Evolutionary conservation across 1,140 invertebrate species (phyloP), one percentile per base, ranked within the genome.

Genomic region (Drosophila leontia): DNA sequence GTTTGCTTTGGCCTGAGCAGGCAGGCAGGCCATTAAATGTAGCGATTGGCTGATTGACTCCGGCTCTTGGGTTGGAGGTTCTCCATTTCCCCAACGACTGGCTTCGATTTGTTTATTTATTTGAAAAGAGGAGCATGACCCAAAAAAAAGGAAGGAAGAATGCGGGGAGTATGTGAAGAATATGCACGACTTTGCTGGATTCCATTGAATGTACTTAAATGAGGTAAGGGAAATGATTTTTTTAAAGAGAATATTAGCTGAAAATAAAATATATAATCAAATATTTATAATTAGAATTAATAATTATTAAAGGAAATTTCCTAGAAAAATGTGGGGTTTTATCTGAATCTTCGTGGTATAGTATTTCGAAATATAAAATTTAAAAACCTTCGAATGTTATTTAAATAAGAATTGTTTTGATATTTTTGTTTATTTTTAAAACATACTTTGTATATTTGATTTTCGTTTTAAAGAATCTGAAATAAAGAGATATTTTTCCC

Each of bases 21-120:
- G n/a, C n/a, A n/a, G n/a, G 45, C 19, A 51, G 64, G 78, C 65
- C 65, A 90, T 84, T 80, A 88, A 90, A 88, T 88, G 85, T 84
- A 86, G 80, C 84, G 85, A 88, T 90, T 90, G 80, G 77, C 75
- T 84, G 80, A 80, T 80, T 80, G 53, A 56, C 53, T 56, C 13
- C 1, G 19, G 17, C 51, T 55, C 34, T 55, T 55, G 34, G 51
- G 1, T n/a, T 39, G 80, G 77, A 35, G 56, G 47, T 48, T 78
- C 44, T 23, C 55, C 55, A 60, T 56, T 58, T 56, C 23, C 44
- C 58, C 44, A 44, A 59, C 78, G 42, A 51, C 37, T 70, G 15
- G 53, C 37, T 51, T 64, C 62, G 70, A 68, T 78, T 75, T 86
- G 60, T 70, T 65, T 79, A 65, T 80, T 67, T 70, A 68, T 61